A percentile compares a stretch with the other conserved stretches of the same genome.
Conservation (phyloP, 2,888 invertebrate species). For the Xylocampa areola region DNA sequence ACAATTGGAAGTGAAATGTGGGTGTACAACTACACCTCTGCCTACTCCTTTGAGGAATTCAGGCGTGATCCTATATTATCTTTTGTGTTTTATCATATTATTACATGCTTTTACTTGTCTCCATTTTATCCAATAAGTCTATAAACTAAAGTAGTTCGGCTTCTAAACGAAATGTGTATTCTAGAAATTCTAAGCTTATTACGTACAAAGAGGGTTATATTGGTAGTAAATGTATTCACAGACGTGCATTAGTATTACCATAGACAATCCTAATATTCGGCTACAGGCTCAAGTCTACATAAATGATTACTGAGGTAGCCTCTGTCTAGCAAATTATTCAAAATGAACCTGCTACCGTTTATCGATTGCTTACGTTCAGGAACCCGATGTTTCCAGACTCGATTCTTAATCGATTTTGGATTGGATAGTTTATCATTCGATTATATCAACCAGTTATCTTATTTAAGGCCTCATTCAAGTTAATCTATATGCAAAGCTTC, state of each 20-base stretch:
- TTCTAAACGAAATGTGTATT: no score
- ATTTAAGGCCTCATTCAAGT: conserved; percentile 3
- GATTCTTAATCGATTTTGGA: conserved; percentile 42
- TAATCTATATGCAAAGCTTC: conserved; percentile 32
- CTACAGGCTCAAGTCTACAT: conserved; percentile 30
- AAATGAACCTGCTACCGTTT: conserved; percentile 27
- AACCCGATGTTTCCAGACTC: conserved; percentile 10
- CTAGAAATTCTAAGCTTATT: no score
- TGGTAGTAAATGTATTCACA: no score
- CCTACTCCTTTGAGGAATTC: no score
- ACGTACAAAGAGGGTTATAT: background rate
- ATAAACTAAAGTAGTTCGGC: no score
- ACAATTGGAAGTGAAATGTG: no score
- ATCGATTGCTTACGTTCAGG: conserved; percentile 28
- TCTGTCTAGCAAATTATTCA: conserved; percentile 49
- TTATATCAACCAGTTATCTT: conserved; percentile 13
- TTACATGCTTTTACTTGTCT: no score
- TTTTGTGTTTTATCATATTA: no score
- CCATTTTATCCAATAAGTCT: no score
- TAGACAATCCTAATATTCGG: conserved; percentile 31
- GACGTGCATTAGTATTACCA: conserved; percentile 35
- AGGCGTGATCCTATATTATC: no score
- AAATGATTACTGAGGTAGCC: conserved; percentile 32
- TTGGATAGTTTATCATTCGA: conserved; percentile 21
- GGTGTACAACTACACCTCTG: no score